Evolutionary conservation across 2,113 vertebrate species (phyloP).

Genomic region (Thunnus maccoyii): DNA sequence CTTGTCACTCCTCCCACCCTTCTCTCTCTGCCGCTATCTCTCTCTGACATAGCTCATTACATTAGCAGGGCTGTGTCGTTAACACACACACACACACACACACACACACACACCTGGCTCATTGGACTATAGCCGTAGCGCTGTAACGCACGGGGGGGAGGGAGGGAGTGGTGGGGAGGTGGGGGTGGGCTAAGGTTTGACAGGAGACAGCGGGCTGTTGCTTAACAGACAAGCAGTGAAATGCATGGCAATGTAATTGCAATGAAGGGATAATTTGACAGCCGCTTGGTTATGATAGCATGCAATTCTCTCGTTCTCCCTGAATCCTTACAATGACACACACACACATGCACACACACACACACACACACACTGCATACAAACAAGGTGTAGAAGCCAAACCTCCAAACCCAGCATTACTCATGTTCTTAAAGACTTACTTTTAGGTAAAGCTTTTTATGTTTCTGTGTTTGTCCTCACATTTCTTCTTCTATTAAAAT

Average conservation of each 20-base stretch:
- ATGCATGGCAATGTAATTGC: constrained; percentile 72
- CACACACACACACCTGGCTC: constrained; percentile 51
- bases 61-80: constrained; percentile 47
- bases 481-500: constrained; percentile 26
- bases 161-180: too few relatives aligned
- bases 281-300: constrained; percentile 72
- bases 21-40: constrained; percentile 40
- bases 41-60: constrained; percentile 67
- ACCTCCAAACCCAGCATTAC: background rate
- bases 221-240: constrained; percentile 70
- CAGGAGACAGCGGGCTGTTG: constrained; percentile 67
- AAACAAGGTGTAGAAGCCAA: constrained; percentile 28
- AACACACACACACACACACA: constrained; percentile 19
- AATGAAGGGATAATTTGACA: constrained; percentile 80
- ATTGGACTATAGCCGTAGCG: constrained; percentile 37
- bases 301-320: constrained; percentile 67
- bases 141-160: constrained; percentile 6
- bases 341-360: constrained; percentile 10
- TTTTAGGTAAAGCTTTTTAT: constrained; percentile 20
- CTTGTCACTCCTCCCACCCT: constrained; percentile 43
- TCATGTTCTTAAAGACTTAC: constrained; percentile 7
- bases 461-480: background rate
- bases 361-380: constrained; percentile 26
- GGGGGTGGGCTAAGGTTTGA: constrained; percentile 61
- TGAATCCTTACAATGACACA: constrained; percentile 39